Base-by-base conservation (phyloP, 2,113 vertebrate genomes). In the Dascyllus trimaculatus region DNA sequence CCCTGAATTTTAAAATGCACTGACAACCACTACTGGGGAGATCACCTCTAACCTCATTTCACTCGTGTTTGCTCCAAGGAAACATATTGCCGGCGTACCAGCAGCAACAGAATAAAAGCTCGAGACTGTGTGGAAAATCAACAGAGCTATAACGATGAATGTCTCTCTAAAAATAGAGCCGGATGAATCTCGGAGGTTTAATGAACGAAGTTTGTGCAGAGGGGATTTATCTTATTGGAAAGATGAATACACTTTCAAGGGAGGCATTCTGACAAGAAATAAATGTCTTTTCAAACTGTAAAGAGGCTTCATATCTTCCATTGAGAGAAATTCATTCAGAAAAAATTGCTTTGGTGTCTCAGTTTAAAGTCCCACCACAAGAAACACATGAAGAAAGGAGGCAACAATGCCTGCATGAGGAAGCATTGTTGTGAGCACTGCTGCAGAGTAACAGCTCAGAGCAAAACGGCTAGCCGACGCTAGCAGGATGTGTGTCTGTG, bases 181-280 rank as follows among this genome's bases (percentile, higher is more conserved):
- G 60, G 85, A 88, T 78, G 81, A 85, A 77, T 87, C 85, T 85
- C 66, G 0, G 71, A 85, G 84, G 84, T 81, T 91, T 89, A 89
- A 89, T 88, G 81, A 91, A 82, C 62, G 19, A 58, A 78, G 82
- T 75, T 76, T 59, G 66, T 22, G 78, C 84, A 13, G 82, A 15
- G 81, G 67, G 84, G 75, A 78, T 86, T 88, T 80, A 86, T 82
- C 79, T 85, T 82, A 89, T 84, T 85, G 76, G 84, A 86, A 69
- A 78, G 81, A 91, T 81, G 77, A 86, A 91, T 71, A 85, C 60
- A 59, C 77, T 86, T 89, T 81, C 76, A 61, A 80, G 75, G 81
- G 89, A 87, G 72, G 59, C 73, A 79, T 67, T 53, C 70, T 17
- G 85, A 81, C 65, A 57, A 48, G 77, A 81, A 76, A 76, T 79